Conservation (phyloP, 2,888 invertebrate species). For the Pyrgus malvae region DNA sequence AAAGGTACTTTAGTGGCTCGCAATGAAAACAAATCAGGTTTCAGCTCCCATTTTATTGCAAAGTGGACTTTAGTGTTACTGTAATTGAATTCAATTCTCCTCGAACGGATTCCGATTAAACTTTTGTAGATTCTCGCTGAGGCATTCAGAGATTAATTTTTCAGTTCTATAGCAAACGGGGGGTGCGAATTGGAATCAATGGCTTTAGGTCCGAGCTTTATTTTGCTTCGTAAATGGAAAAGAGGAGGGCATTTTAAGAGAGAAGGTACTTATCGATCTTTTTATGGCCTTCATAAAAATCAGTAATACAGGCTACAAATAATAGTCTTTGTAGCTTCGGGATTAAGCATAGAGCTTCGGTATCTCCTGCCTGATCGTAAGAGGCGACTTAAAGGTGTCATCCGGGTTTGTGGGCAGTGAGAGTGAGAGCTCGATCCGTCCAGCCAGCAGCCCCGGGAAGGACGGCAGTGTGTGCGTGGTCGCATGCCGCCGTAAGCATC, state of each 20-base stretch:
- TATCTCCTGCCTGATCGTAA: too few species aligned
- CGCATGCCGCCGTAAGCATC: too few species aligned
- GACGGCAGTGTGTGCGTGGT: too few species aligned
- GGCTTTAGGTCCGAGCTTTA: neutral
- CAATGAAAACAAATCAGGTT: constrained; percentile 7
- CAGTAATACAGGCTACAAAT: too few species aligned
- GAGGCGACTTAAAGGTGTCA: too few species aligned
- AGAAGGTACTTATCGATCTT: too few species aligned
- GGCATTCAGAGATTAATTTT: constrained; percentile 22
- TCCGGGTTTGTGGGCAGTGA: too few species aligned
- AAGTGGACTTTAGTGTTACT: constrained; percentile 5
- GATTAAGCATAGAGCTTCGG: too few species aligned
- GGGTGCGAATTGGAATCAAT: constrained; percentile 19
- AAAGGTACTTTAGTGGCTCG: constrained; percentile 1
- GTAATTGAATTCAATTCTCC: constrained; percentile 13
- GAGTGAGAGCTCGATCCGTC: too few species aligned
- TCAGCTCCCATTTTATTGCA: neutral
- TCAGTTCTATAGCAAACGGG: constrained; percentile 15
- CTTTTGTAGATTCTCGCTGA: constrained; percentile 9
- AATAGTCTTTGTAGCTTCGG: too few species aligned
- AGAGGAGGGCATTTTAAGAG: neutral
- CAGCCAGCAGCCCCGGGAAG: too few species aligned
- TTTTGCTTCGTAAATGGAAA: constrained; percentile 4
- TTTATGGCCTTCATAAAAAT: too few species aligned
- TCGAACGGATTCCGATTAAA: constrained; percentile 10